Conservation (phyloP, 2,797 vertebrate genomes). For the Aphelocoma californica region DNA sequence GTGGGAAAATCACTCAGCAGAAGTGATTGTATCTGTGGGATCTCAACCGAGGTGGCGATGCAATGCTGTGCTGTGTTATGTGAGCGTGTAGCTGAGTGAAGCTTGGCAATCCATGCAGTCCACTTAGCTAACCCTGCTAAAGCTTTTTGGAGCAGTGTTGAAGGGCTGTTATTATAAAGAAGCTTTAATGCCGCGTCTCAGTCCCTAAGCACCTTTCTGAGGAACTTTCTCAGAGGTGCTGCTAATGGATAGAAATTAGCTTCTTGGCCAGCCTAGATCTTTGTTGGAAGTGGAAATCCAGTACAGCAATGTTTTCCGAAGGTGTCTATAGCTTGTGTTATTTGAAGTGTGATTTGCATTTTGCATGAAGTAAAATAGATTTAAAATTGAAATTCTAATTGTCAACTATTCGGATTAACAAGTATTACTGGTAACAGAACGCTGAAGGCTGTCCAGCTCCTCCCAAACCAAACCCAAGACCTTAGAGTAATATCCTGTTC, state of each 20-base stretch:
- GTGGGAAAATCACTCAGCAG: neutral
- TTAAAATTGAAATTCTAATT: neutral
- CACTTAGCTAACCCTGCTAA: neutral
- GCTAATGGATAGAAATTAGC: neutral
- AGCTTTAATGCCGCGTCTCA: neutral
- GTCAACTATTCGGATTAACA: constrained; percentile 15
- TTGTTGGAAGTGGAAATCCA: neutral
- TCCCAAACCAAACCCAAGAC: constrained; percentile 10
- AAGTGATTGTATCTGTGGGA: neutral
- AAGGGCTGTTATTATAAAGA: neutral
- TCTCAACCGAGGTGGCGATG: rapidly evolving
- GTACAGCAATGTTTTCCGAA: neutral
- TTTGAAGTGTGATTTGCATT: neutral
- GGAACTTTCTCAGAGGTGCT: neutral
- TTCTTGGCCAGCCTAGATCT: neutral
- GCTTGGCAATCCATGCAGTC: neutral
- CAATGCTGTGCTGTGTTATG: neutral
- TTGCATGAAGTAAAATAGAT: neutral
- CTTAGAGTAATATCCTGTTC: neutral
- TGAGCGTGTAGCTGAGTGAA: neutral
- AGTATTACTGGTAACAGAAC: constrained; percentile 15
- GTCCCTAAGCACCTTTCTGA: neutral
- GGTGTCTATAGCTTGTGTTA: neutral
- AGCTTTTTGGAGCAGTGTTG: neutral
- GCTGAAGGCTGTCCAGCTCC: neutral